Base-by-base conservation (phyloP, 2,888 invertebrate species). In the Cerceris ruficornis region DNA sequence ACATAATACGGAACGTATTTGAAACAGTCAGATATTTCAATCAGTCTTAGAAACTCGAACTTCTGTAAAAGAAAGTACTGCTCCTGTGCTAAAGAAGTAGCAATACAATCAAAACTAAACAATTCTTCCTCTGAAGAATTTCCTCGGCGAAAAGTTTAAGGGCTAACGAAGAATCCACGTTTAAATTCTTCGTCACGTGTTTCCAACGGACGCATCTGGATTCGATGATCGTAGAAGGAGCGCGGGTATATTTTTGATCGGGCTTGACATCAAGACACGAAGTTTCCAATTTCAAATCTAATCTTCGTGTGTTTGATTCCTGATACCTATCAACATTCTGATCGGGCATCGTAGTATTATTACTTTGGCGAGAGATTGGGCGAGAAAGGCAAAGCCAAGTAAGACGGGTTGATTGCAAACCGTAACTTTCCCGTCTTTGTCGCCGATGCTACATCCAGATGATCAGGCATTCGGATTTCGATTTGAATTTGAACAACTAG, bases 231-330 rank as follows among this genome's bases (percentile, higher is more conserved):
- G 62, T 65, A 58, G 52, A 8, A 17, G 39, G 64, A 50, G 7
- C 60, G n/a, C 43, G 14, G 41, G 66, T 66, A 66, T 62, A 61
- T 69, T 65, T 61, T 61, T 76, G 46, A 14, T 46, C 46, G 46
- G 9, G 8, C 9, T 11, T 8, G 11, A 6, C 46, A n/a, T 50
- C 50, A n/a, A 50, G n/a, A n/a, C n/a, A 11, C 13, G 50, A 71
- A 77, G 68, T 77, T 78, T 68, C 78, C 78, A 77, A 77, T 77
- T 65, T 68, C 77, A 71, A 55, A 71, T 65, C 77, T 78, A 78
- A 77, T 78, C 70, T 78, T 77, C 78, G 71, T 64, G 55, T 65
- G 77, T 77, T 78, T 64, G 78, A 77, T 68, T 71, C 71, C 28
- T 69, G 71, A 77, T 78, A 71, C 71, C 70, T 42, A 78, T 78